Base-by-base conservation (phyloP, 2,888 invertebrate genomes). In the Lymantria dispar region DNA sequence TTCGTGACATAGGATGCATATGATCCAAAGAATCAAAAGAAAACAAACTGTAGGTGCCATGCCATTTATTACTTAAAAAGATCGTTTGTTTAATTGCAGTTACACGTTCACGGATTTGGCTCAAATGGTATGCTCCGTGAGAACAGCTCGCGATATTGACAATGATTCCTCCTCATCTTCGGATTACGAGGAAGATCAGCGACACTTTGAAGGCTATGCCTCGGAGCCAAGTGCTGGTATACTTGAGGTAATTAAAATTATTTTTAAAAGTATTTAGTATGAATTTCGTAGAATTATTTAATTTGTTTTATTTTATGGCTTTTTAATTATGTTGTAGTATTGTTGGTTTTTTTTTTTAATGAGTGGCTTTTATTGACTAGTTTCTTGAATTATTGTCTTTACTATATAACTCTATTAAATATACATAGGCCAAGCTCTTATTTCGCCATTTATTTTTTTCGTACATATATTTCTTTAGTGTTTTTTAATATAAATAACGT, bases 61-160 rank as follows among this genome's bases (percentile, higher is more conserved):
- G 22, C 22, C n/a, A n/a, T n/a, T n/a, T n/a, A n/a, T n/a, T n/a
- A n/a, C n/a, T n/a, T n/a, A n/a, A n/a, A n/a, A n/a, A n/a, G n/a
- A n/a, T n/a, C 5, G 2, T 22, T 22, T 22, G 2, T 22, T 22
- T 5, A 1, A n/a, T 57, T 58, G 8, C 62, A 94, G 94, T 56
- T 97, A 97, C 77, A 97, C 96, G 1, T 98, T 98, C 87, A 98
- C 97, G 44, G 98, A 98, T 91, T 91, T 98, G 52, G 98, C 98
- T 0, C 97, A 97, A 85, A 97, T 98, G 94, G 97, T 98, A 45
- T 97, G 97, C 76, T 95, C 96, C 64, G 95, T 98, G 45, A 92
- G 93, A 7, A 92, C 93, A 33, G 88, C 87, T 0, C 79, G 72
- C 0, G 90, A 87, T 50, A 66, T 68, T 0, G 91, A 92, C 68